Percentiles rank a stretch among this genome's conserved stretches.
Evolutionary conservation across 2,797 vertebrate species (phyloP).

Genomic region (Gambusia yucatana): DNA sequence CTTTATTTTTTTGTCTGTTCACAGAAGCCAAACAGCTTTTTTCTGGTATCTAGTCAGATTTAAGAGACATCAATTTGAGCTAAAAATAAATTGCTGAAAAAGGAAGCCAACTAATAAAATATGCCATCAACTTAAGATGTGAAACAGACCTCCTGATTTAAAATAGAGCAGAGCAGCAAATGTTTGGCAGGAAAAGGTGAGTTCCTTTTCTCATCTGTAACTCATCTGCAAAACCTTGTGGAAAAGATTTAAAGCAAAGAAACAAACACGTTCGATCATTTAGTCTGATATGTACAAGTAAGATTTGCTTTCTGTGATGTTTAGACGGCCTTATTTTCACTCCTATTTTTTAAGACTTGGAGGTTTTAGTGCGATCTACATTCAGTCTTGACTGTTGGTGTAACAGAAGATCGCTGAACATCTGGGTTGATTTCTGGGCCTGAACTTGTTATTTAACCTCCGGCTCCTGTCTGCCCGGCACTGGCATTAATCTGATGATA

Average conservation of each 20-base stretch:
- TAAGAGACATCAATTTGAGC: neutral
- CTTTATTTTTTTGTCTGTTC: neutral
- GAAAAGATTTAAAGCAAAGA: neutral
- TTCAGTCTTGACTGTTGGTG: slow-evolving; percentile 21
- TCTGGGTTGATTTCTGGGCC: slow-evolving; percentile 51
- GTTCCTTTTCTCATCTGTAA: neutral
- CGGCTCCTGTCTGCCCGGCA: slow-evolving; percentile 56
- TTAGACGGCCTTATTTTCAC: neutral
- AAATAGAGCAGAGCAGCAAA: neutral
- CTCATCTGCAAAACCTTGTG: neutral
- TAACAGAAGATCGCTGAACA: slow-evolving; percentile 33
- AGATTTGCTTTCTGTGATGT: neutral
- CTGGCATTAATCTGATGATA: slow-evolving; percentile 77
- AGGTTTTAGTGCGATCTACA: neutral
- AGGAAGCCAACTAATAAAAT: neutral
- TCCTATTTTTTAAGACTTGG: neutral
- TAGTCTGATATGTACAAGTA: neutral
- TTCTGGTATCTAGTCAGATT: neutral
- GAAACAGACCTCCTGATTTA: slow-evolving; percentile 7
- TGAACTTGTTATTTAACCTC: slow-evolving; percentile 68
- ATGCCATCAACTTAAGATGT: neutral
- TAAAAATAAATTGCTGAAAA: neutral
- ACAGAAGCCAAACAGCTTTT: neutral
- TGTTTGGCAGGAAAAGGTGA: neutral
- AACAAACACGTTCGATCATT: neutral